Percentiles rank a stretch among this genome's conserved stretches.
phyloP scores from a whole-genome alignment of 1,140 invertebrate genomes.

The Scylla paramamosain region DNA sequence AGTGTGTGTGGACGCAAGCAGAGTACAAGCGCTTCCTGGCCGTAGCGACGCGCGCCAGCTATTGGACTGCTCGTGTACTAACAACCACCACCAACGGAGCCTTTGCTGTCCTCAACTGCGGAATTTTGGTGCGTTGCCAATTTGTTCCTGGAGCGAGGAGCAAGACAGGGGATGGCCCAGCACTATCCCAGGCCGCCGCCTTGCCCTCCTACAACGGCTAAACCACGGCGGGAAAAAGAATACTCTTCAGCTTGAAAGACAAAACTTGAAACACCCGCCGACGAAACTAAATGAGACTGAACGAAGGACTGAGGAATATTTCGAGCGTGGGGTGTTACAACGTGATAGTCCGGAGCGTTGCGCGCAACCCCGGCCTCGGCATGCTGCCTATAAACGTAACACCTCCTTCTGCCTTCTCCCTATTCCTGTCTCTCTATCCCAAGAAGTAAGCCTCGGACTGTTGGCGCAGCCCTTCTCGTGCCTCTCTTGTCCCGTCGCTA shows the following conservation, averaged over 20 bases:
- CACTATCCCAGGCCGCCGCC: not conserved
- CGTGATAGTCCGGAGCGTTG: constrained; percentile 53
- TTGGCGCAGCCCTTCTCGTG: not conserved
- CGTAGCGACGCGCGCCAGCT: constrained; percentile 56
- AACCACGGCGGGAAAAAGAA: not conserved
- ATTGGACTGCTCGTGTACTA: constrained; percentile 62
- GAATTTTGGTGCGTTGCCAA: constrained; percentile 66
- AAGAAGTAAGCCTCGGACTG: not conserved
- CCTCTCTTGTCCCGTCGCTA: not conserved
- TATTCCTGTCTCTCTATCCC: not conserved
- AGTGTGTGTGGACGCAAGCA: not conserved
- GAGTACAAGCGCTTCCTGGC: constrained; percentile 61
- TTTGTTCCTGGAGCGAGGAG: not conserved
- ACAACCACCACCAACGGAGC: constrained; percentile 55
- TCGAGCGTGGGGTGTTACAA: constrained; percentile 57
- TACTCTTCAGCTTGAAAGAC: not conserved
- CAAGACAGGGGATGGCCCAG: not conserved
- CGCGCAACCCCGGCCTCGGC: constrained; percentile 47
- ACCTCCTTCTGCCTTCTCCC: not conserved
- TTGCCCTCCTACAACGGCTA: not conserved
- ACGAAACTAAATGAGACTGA: constrained; percentile 50
- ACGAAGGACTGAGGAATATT: constrained; percentile 55
- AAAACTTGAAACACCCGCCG: constrained; percentile 45
- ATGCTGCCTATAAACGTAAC: not conserved
- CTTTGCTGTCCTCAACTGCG: constrained; percentile 65